Evolutionary conservation across 37 sponge, comb jelly and placozoan genomes (phyloP), one percentile per base, ranked within the genome.

Genomic region (Spongia lamella): DNA sequence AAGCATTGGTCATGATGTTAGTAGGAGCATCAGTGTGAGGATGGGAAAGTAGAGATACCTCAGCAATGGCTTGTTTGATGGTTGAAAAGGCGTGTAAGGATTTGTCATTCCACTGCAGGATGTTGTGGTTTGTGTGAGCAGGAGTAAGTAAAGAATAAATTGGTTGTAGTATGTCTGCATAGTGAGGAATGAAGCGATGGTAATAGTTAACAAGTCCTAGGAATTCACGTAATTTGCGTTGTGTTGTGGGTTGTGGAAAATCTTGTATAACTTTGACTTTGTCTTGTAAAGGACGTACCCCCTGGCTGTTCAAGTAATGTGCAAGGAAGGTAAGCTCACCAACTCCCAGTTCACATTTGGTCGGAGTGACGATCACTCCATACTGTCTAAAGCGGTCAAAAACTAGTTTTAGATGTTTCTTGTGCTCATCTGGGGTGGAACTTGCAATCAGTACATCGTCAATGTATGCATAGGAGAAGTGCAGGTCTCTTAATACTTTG

Each of bases 161-260:
- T n/a, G n/a, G n/a, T n/a, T n/a, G n/a, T n/a, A n/a, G n/a, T n/a
- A n/a, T n/a, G 20, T 58, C 37, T 3, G 80, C 86, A 50, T 75
- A 64, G 33, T 77, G 38, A 1, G 86, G 79, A 0, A 72, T 25
- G 56, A 85, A 86, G 22, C 63, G 80, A 33, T 79, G 86, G 50
- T 79, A 86, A 57, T 80, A 86, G 68, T 78, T 85, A 27, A 85
- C 73, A 1, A 85, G 77, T 4, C 76, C 81, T 9, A 86, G 17
- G 70, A 86, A 86, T n/a, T 53, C 34, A 27, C 72, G 60, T 14
- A 86, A 70, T 32, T 84, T 32, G 11, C 72, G 72, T 15, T 76
- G 77, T 16, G 84, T 53, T 15, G 35, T 25, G 11, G 75, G 75
- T 39, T 62, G 63, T 20, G 21, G 22, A 21, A 56, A 31, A 1